Percentiles rank a stretch among this genome's conserved stretches.
Evolutionary conservation across 2,113 vertebrate genomes (phyloP).

Genomic region (Oxygymnocypris stewartii): DNA sequence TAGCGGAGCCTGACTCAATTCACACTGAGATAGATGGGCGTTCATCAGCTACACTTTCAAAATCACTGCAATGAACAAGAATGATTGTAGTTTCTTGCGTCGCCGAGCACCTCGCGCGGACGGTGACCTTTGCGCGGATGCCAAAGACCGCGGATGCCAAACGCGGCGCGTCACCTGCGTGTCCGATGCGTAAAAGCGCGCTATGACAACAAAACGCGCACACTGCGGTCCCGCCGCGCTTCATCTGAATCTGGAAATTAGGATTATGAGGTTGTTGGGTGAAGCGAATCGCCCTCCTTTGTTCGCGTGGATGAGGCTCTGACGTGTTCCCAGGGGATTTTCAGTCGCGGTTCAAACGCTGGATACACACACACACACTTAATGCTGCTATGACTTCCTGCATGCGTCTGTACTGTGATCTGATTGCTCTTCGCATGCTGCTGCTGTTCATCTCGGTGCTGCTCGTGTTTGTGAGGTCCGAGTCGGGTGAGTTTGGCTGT

Average conservation of each 20-base stretch:
- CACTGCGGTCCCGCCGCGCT: conserved; percentile 42
- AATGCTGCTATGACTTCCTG: conserved; percentile 76
- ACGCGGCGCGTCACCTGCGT: conserved; percentile 65
- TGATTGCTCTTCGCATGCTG: conserved; percentile 65
- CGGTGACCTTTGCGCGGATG: background rate
- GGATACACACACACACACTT: conserved; percentile 12
- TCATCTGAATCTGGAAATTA: conserved; percentile 69
- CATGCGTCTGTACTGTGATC: conserved; percentile 63
- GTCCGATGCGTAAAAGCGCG: conserved; percentile 38
- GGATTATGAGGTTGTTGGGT: conserved; percentile 66
- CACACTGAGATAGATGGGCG: conserved; percentile 27
- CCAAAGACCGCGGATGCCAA: background rate
- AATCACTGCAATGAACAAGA: conserved; percentile 18
- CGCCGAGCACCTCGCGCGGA: background rate
- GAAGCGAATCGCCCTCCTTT: conserved; percentile 57
- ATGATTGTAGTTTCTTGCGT: background rate
- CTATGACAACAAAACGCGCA: conserved; percentile 59
- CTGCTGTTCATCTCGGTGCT: conserved; percentile 50
- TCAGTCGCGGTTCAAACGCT: conserved; percentile 48
- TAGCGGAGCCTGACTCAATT: conserved; percentile 64
- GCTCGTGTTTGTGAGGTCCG: conserved; percentile 55
- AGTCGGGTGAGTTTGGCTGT: conserved; percentile 68
- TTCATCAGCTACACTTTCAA: conserved; percentile 27
- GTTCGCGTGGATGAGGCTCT: conserved; percentile 63
- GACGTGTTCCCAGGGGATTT: conserved; percentile 50